Conservation (phyloP, 2,113 vertebrate genomes). For the Hippocampus mohnikei region DNA sequence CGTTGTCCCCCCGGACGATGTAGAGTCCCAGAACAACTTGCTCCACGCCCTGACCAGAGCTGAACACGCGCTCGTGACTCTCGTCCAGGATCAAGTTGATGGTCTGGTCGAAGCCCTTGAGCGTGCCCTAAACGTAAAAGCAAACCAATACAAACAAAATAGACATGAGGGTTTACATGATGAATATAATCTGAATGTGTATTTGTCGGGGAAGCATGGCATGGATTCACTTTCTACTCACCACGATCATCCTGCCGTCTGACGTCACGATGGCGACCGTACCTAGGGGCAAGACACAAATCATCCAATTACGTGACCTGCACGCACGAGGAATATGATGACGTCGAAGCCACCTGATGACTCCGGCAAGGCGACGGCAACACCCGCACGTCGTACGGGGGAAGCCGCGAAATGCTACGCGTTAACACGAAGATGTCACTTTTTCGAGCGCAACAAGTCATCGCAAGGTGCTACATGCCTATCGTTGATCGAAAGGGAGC, state of each 20-base stretch:
- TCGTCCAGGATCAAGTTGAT: slow-evolving; percentile 99
- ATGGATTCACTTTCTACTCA: slow-evolving; percentile 62
- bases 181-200: too few species aligned
- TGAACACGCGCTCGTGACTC: slow-evolving; percentile 98
- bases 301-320: not conserved
- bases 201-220: too few species aligned
- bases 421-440: not conserved
- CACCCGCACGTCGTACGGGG: not conserved
- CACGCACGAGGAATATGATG: not conserved
- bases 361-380: not conserved
- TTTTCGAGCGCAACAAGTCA: not conserved
- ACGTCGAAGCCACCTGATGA: not conserved
- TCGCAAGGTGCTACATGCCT: not conserved
- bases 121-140: slow-evolving; percentile 78
- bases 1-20: slow-evolving; percentile 97
- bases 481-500: slow-evolving; percentile 24
- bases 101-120: slow-evolving; percentile 98
- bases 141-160: not conserved
- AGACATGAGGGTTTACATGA: too few species aligned
- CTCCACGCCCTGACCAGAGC: slow-evolving; percentile 95
- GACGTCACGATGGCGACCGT: slow-evolving; percentile 96
- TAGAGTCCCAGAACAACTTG: slow-evolving; percentile 97
- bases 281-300: slow-evolving; percentile 62
- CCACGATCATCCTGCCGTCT: slow-evolving; percentile 98
- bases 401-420: not conserved